phyloP scores from a whole-genome alignment of 2,113 vertebrate genomes.

The Rousettus leschenaultii region DNA sequence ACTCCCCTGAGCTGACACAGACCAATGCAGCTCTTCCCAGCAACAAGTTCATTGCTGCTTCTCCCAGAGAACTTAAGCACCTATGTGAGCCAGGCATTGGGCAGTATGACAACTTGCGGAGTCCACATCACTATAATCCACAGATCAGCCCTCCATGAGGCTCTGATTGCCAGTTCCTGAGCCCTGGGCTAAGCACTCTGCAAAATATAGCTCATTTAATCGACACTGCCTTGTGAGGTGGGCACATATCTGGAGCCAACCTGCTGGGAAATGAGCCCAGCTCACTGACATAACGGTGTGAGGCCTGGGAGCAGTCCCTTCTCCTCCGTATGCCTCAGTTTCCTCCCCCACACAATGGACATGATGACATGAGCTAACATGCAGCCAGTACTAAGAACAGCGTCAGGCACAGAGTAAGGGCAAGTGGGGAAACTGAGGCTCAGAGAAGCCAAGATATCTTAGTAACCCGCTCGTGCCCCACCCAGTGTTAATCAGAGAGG shows the following conservation, averaged over 20 bases:
- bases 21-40: background rate
- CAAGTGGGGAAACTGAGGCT: background rate
- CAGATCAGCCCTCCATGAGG: rapidly evolving
- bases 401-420: too few relatives aligned
- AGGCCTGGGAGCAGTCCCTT: background rate
- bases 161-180: background rate
- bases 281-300: background rate
- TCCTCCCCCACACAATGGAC: background rate
- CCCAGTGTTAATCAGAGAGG: background rate
- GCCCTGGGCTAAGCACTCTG: rapidly evolving
- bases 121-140: rapidly evolving
- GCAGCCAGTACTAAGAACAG: background rate
- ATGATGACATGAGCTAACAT: rapidly evolving
- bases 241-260: background rate
- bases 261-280: background rate
- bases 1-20: rapidly evolving
- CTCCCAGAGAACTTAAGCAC: rapidly evolving
- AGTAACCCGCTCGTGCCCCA: background rate
- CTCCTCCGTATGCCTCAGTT: background rate
- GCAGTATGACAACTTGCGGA: background rate
- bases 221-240: background rate
- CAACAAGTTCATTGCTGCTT: background rate
- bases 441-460: background rate
- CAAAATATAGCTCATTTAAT: background rate
- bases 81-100: rapidly evolving